Base-by-base conservation (phyloP, 2,888 invertebrate species). In the Drosophila nr. medialis region DNA sequence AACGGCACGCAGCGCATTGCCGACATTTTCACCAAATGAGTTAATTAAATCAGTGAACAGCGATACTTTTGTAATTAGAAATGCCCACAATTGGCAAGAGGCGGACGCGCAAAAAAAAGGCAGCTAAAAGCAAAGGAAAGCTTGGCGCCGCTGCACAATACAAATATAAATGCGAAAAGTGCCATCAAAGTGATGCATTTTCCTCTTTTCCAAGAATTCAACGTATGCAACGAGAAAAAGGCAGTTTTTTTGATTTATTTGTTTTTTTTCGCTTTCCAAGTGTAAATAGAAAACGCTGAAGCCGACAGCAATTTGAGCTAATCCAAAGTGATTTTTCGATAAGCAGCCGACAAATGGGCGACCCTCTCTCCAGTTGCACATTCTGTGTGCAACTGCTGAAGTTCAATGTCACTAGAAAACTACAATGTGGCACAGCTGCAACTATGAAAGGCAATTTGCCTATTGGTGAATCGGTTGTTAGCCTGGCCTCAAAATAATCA, bases 21-120 rank as follows among this genome's bases (percentile, higher is more conserved):
- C 56, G 65, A 60, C 79, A 87, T 86, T 86, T 86, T 86, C 85
- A 88, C 90, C 76, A 85, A 86, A 89, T 86, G 88, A 87, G 89
- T 86, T 86, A 89, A 86, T 86, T 89, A 89, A 86, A 87, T 85
- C 88, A 87, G 55, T 66, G 74, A 66, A 18, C 48, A 72, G 80
- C 64, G 77, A 77, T 72, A 77, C 84, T 81, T 85, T 86, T 66
- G 77, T 85, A 89, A 89, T 86, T 87, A 86, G 88, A 89, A 87
- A 86, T 85, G 80, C 34, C 86, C 88, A 59, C 80, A 78, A 78
- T 81, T 84, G 89, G 88, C 64, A 27, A 54, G 51, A 79, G 79
- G 82, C 82, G 81, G 76, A 78, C 89, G 66, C 54, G 67, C 10
- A 72, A 77, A 61, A 68, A 73, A 66, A 83, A 63, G 61, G 70